Evolutionary conservation across 2,113 vertebrate genomes (phyloP).

Genomic region (Struthidea cinerea): DNA sequence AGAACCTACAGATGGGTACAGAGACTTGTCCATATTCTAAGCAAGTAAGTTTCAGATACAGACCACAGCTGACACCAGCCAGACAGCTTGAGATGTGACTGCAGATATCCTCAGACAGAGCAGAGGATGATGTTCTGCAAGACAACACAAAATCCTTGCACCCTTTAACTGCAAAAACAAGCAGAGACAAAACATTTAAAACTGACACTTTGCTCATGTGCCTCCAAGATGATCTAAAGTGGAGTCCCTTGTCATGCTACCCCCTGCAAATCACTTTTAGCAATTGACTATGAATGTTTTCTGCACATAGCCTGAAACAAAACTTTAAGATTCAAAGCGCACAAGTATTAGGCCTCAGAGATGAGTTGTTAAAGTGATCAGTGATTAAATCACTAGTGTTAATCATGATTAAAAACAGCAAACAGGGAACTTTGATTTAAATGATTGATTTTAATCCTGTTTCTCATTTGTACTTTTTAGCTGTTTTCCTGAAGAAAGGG

Average conservation of each 20-base stretch:
- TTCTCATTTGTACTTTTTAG: conserved; percentile 35
- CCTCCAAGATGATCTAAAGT: neutral
- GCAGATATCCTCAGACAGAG: neutral
- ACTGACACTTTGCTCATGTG: neutral
- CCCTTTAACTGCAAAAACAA: neutral
- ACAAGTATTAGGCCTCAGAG: neutral
- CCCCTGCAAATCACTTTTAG: neutral
- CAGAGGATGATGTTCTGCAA: neutral
- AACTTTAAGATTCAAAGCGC: neutral
- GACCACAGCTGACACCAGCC: neutral
- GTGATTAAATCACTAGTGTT: conserved; percentile 4
- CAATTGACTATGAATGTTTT: neutral
- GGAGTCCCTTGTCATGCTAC: neutral
- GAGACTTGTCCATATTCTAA: neutral
- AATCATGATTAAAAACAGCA: neutral
- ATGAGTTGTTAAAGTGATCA: neutral
- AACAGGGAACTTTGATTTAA: neutral
- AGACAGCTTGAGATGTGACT: neutral
- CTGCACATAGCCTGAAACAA: neutral
- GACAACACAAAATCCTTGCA: neutral
- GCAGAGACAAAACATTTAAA: neutral
- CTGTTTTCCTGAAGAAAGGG: neutral
- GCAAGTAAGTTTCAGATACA: neutral
- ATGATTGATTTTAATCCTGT: neutral
- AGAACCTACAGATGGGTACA: neutral